Conservation (phyloP, 2,888 invertebrate genomes). For the Cinara cedri region DNA sequence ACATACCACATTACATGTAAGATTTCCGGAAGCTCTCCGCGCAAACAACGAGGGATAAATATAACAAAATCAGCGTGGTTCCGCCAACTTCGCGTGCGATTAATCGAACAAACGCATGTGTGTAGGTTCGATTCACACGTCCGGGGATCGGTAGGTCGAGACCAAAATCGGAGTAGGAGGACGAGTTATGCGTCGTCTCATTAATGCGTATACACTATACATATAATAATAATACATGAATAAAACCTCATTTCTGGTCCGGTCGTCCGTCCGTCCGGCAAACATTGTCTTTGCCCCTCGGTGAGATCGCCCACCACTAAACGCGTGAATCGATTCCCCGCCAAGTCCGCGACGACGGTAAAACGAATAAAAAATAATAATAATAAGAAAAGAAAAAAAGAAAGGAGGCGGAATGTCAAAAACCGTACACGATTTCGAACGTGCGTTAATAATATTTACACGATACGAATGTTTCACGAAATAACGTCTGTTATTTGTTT, state of each 20-base stretch:
- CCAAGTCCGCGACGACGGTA: too few species aligned
- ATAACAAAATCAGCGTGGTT: slow-evolving; percentile 23
- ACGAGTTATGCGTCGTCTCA: slow-evolving; percentile 25
- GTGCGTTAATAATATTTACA: neutral
- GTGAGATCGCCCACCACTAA: slow-evolving; percentile 31
- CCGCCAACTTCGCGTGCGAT: neutral
- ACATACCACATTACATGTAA: too few species aligned
- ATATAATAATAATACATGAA: neutral
- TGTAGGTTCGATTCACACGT: slow-evolving; percentile 49
- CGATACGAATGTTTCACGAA: too few species aligned
- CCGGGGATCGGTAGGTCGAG: slow-evolving; percentile 27
- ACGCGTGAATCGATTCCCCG: neutral
- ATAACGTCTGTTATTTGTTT: too few species aligned
- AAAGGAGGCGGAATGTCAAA: neutral
- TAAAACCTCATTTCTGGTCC: neutral
- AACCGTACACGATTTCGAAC: neutral
- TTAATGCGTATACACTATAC: slow-evolving; percentile 11
- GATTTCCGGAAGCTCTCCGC: too few species aligned
- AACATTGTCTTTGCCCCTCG: slow-evolving; percentile 28
- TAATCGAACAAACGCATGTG: neutral
- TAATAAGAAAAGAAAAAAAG: neutral
- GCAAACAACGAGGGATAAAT: too few species aligned
- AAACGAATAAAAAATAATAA: too few species aligned
- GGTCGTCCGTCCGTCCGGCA: too few species aligned
- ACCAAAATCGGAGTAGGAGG: slow-evolving; percentile 52